Evolutionary conservation across 2,888 invertebrate genomes (phyloP).

Genomic region (Pasiphila rectangulata): DNA sequence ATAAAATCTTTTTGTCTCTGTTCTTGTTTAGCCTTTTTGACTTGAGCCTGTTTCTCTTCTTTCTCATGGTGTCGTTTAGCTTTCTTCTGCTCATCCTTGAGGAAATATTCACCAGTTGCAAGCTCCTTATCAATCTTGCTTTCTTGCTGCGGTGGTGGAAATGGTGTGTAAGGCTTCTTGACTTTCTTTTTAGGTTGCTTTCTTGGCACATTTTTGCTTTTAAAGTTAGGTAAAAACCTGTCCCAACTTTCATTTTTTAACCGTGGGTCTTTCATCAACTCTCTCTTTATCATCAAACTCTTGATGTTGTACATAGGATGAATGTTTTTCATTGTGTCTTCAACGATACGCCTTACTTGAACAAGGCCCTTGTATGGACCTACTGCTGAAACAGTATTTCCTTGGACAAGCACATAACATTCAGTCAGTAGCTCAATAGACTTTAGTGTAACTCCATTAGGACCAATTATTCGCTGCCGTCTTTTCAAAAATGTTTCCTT

Average conservation of each 20-base stretch:
- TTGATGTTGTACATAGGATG: constrained; percentile 99
- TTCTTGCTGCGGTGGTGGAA: constrained; percentile 95
- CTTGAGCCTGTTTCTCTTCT: constrained; percentile 88
- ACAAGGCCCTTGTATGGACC: constrained; percentile 96
- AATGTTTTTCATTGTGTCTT: constrained; percentile 98
- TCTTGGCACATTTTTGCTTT: constrained; percentile 91
- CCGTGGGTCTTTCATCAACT: constrained; percentile 95
- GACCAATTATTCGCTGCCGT: constrained; percentile 96
- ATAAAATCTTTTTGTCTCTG: constrained; percentile 89
- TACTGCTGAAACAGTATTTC: constrained; percentile 97
- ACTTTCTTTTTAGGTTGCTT: constrained; percentile 94
- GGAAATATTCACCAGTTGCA: constrained; percentile 98
- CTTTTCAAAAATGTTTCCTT: constrained; percentile 97
- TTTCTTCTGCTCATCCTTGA: constrained; percentile 90
- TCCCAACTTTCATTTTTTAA: constrained; percentile 98
- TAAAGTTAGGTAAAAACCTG: constrained; percentile 96
- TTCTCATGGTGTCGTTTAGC: constrained; percentile 87
- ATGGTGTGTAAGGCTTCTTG: constrained; percentile 97
- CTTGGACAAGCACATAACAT: constrained; percentile 98
- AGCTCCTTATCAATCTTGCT: constrained; percentile 96
- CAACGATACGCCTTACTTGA: constrained; percentile 93
- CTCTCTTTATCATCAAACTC: constrained; percentile 97
- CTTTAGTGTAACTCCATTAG: constrained; percentile 98
- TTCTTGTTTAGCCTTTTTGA: constrained; percentile 86
- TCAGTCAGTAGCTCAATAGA: constrained; percentile 97